Percentiles rank a stretch among this genome's conserved stretches.
These are phyloP conservation scores for Euphydryas editha DNA, from an alignment of 2,888 invertebrate genomes.

Conservation along the genomic window DNA sequence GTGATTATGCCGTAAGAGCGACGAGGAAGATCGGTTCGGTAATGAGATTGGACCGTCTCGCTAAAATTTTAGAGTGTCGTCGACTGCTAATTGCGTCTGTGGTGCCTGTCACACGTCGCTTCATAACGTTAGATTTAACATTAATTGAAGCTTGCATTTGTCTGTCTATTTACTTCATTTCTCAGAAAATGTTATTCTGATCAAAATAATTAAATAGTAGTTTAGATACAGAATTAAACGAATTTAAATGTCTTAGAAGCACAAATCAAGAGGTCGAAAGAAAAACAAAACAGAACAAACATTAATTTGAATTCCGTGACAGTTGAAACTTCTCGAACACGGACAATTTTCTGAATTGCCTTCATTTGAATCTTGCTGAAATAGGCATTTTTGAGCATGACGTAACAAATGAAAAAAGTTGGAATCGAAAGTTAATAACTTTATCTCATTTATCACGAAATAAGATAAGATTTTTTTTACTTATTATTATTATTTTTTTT, in stretches of 20 bases:
- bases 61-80: constrained; percentile 82
- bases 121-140: constrained; percentile 33
- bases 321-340: constrained; percentile 76
- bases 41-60: constrained; percentile 82
- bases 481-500: constrained; percentile 2
- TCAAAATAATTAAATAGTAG: constrained; percentile 46
- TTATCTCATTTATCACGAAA: constrained; percentile 81
- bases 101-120: constrained; percentile 52
- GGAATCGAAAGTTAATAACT: constrained; percentile 79
- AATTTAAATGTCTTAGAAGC: constrained; percentile 61
- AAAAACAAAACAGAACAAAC: constrained; percentile 80
- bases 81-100: constrained; percentile 79
- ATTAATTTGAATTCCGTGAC: constrained; percentile 81
- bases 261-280: constrained; percentile 69
- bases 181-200: constrained; percentile 12
- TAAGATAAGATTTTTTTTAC: constrained; percentile 45
- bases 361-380: constrained; percentile 74
- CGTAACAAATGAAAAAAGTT: constrained; percentile 83
- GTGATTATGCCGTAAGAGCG: constrained; percentile 82
- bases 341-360: constrained; percentile 79
- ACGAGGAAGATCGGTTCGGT: constrained; percentile 81
- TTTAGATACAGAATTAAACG: constrained; percentile 48
- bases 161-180: constrained; percentile 8
- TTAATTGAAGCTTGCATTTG: constrained; percentile 15
- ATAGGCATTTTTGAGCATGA: constrained; percentile 77